phyloP scores from a whole-genome alignment of 2,888 invertebrate genomes.

The Lasioglossum pauxillum region DNA sequence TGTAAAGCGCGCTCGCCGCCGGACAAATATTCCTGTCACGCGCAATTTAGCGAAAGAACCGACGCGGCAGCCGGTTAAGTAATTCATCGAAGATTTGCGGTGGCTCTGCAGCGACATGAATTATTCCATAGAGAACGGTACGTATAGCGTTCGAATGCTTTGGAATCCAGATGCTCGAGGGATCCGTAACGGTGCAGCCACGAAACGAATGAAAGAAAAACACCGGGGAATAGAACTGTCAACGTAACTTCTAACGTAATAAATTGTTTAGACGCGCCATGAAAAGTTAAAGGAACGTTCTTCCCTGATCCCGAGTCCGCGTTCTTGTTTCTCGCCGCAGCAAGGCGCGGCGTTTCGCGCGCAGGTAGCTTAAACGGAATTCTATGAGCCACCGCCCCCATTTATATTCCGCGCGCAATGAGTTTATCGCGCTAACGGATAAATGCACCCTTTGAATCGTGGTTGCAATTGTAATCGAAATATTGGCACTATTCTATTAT shows the following conservation, averaged over 20 bases:
- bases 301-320: background rate
- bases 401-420: background rate
- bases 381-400: background rate
- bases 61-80: conserved; percentile 16
- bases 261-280: conserved; percentile 48
- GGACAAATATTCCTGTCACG: conserved; percentile 19
- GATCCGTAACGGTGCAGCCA: conserved; percentile 18
- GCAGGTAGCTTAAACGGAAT: conserved; percentile 7
- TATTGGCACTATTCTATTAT: background rate
- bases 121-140: conserved; percentile 34
- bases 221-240: conserved; percentile 49
- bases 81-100: conserved; percentile 55
- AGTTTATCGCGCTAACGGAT: background rate
- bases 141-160: conserved; percentile 42
- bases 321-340: background rate
- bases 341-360: background rate
- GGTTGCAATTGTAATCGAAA: background rate
- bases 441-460: background rate
- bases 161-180: conserved; percentile 33
- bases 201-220: conserved; percentile 35
- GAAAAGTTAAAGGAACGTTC: conserved; percentile 33
- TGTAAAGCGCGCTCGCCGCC: background rate
- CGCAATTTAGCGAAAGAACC: conserved; percentile 30
- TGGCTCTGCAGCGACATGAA: conserved; percentile 41
- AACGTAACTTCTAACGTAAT: conserved; percentile 54